These are phyloP conservation scores for Andrena trimmerana DNA, from an alignment of 2,888 invertebrate species.

Conservation along the genomic window DNA sequence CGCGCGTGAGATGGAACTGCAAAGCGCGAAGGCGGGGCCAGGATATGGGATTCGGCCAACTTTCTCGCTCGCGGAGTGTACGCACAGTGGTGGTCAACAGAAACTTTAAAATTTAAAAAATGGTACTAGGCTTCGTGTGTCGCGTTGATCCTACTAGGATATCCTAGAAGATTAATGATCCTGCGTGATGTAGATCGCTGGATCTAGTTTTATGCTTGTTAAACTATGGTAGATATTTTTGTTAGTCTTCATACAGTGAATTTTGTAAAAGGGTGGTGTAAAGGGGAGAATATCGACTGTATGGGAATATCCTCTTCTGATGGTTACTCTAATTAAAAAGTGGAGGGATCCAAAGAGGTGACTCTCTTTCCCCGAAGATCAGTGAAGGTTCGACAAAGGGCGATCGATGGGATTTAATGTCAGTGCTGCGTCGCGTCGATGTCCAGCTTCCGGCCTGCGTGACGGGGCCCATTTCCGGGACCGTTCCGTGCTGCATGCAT, in stretches of 20 bases:
- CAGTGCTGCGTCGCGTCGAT: constrained; percentile 49
- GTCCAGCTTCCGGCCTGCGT: constrained; percentile 72
- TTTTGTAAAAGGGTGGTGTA: background rate
- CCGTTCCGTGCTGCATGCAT: constrained; percentile 68
- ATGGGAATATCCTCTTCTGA: background rate
- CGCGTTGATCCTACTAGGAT: background rate
- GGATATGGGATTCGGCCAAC: background rate
- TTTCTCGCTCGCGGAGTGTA: constrained; percentile 2
- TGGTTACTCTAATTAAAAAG: background rate
- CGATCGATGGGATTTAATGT: constrained; percentile 56
- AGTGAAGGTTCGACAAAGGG: background rate
- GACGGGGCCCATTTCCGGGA: constrained; percentile 74
- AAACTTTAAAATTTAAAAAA: background rate
- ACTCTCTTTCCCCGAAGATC: constrained; percentile 14
- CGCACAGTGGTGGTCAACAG: background rate
- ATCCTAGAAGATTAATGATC: background rate
- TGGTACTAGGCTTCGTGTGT: too few relatives aligned
- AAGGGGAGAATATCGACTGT: background rate
- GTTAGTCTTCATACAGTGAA: background rate
- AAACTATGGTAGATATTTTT: background rate
- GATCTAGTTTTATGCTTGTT: background rate
- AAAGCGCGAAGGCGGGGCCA: background rate
- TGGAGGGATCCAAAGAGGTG: background rate
- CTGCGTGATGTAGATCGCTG: background rate
- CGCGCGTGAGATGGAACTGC: constrained; percentile 19